phyloP scores from a whole-genome alignment of 2,888 invertebrate species.

The Alloscopus bannaensis region DNA sequence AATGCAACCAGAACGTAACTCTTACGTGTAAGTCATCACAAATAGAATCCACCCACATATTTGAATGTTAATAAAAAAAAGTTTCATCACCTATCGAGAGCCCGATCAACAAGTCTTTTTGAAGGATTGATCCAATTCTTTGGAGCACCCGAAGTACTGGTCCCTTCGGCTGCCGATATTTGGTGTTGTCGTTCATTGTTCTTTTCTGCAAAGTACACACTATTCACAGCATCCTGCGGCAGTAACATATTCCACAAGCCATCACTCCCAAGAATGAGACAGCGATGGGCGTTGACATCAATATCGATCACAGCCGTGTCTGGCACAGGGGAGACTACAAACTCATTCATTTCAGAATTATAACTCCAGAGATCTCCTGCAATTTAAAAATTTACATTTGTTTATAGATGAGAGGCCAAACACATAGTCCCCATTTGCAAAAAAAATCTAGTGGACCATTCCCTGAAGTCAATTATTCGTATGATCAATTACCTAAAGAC shows the following conservation, averaged over 20 bases:
- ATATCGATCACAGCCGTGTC: constrained; percentile 92
- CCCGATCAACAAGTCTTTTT: constrained; percentile 89
- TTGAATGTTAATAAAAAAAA: not conserved
- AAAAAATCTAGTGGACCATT: too few species aligned
- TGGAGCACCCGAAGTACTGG: constrained; percentile 9
- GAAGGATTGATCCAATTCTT: constrained; percentile 91
- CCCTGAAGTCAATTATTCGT: too few species aligned
- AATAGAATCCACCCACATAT: too few species aligned
- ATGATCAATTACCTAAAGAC: constrained; percentile 82
- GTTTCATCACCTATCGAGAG: constrained; percentile 77
- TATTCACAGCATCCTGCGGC: constrained; percentile 87
- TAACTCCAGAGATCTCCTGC: constrained; percentile 97
- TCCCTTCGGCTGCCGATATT: constrained; percentile 31
- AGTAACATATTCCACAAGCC: constrained; percentile 97
- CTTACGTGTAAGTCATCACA: too few species aligned
- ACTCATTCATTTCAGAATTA: constrained; percentile 91
- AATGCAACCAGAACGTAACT: too few species aligned
- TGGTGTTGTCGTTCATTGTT: constrained; percentile 81
- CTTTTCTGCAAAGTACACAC: constrained; percentile 88
- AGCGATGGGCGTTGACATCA: constrained; percentile 84
- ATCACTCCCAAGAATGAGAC: constrained; percentile 96
- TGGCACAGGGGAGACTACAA: constrained; percentile 98
- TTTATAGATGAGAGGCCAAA: too few species aligned
- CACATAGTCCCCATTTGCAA: too few species aligned
- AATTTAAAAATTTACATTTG: constrained; percentile 66